Conservation (phyloP, 2,797 vertebrate genomes). For the Falco columbarius region DNA sequence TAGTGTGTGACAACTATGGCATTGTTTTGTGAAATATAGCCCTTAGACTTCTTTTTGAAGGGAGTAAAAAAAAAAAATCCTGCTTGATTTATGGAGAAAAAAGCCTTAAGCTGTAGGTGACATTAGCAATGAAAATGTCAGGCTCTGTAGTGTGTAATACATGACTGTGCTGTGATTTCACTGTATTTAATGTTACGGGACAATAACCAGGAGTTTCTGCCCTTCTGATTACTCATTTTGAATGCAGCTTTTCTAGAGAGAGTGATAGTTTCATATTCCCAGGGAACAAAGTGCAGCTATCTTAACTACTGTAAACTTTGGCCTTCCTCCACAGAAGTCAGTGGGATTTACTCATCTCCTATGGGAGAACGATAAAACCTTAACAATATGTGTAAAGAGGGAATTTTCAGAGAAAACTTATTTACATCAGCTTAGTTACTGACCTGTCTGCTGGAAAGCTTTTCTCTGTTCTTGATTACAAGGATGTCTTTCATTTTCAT, state of each 20-base stretch:
- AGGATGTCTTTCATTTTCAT: background rate
- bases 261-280: background rate
- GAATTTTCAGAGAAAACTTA: background rate
- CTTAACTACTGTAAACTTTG: background rate
- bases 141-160: constrained; percentile 32
- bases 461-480: background rate
- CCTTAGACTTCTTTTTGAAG: background rate
- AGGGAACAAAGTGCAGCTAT: background rate
- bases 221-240: constrained; percentile 11
- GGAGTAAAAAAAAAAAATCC: background rate
- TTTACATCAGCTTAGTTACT: background rate
- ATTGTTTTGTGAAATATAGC: constrained; percentile 37
- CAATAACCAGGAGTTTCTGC: constrained; percentile 36
- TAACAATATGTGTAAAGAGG: background rate
- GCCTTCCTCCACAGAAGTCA: background rate
- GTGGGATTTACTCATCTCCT: background rate
- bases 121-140: constrained; percentile 70
- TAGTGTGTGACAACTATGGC: background rate
- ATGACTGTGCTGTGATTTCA: constrained; percentile 38
- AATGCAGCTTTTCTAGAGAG: background rate
- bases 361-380: background rate
- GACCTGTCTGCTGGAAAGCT: background rate
- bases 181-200: constrained; percentile 40
- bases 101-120: constrained; percentile 51
- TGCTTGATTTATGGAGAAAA: constrained; percentile 41